These are phyloP conservation scores for Meteorus sp. DNA, from an alignment of 1,140 invertebrate species.

Conservation along the genomic window DNA sequence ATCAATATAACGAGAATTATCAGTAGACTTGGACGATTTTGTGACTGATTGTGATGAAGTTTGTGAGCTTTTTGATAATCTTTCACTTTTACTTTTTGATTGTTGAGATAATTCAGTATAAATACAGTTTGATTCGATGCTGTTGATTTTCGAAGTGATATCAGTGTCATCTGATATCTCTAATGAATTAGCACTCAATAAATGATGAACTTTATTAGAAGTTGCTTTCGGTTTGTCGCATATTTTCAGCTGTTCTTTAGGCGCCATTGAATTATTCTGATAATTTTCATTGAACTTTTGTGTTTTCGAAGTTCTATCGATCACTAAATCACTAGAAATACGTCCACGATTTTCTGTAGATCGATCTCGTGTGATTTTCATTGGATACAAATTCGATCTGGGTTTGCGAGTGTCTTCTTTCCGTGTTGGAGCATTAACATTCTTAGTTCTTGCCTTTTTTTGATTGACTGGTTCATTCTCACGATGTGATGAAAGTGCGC, in stretches of 20 bases:
- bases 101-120: constrained; percentile 27
- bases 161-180: constrained; percentile 43
- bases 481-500: constrained; percentile 33
- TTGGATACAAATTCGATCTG: constrained; percentile 32
- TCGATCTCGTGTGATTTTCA: constrained; percentile 39
- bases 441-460: constrained; percentile 47
- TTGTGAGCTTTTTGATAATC: constrained; percentile 15
- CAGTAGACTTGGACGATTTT: constrained; percentile 26
- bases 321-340: too few species aligned
- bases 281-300: too few species aligned
- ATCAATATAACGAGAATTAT: constrained; percentile 27
- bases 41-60: constrained; percentile 9
- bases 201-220: constrained; percentile 37
- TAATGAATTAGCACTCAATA: constrained; percentile 30
- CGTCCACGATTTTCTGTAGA: too few species aligned
- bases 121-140: constrained; percentile 35
- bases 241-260: constrained; percentile 36
- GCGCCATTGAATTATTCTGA: constrained; percentile 18
- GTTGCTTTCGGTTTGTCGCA: constrained; percentile 44
- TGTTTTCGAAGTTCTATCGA: too few species aligned
- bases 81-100: constrained; percentile 35
- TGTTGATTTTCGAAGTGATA: constrained; percentile 34
- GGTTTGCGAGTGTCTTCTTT: constrained; percentile 47
- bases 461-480: constrained; percentile 41
- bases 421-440: constrained; percentile 40